Evolutionary conservation across 1,140 invertebrate genomes (phyloP).

Genomic region (Polyergus mexicanus): DNA sequence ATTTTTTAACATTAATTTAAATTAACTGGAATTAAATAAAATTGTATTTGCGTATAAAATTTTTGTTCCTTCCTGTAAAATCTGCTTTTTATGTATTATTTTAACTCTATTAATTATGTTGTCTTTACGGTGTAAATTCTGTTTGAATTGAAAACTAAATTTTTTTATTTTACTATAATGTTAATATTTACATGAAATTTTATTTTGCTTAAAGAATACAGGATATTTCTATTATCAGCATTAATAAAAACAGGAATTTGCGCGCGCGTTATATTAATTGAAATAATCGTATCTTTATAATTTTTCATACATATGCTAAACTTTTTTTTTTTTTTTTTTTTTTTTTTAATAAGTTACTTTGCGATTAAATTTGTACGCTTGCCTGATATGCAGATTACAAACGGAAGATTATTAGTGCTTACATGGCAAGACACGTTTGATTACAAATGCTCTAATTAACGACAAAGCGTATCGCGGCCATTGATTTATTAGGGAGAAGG

Average conservation of each 20-base stretch:
- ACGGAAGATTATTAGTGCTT: constrained; percentile 60
- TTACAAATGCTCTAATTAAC: constrained; percentile 63
- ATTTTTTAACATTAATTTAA: neutral
- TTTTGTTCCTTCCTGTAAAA: no score
- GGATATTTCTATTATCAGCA: neutral
- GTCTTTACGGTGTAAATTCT: no score
- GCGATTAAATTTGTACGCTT: constrained; percentile 2
- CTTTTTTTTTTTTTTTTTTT: neutral
- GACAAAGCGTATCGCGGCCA: constrained; percentile 52
- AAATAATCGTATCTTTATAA: neutral
- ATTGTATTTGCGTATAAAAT: no score
- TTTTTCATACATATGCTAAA: neutral
- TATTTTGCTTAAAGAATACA: no score
- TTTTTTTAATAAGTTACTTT: constrained; percentile 8
- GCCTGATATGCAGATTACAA: constrained; percentile 41
- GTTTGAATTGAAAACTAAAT: no score
- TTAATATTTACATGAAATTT: no score
- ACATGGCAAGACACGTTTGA: constrained; percentile 47
- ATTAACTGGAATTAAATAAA: no score
- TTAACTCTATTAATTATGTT: no score
- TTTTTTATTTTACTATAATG: no score
- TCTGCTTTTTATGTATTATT: no score
- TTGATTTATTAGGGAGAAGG: constrained; percentile 61
- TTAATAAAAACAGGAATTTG: neutral
- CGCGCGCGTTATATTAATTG: neutral